These are phyloP conservation scores for Pocillopora verrucosa DNA, from an alignment of 64 coral and sea anemone genomes.

Conservation along the genomic window DNA sequence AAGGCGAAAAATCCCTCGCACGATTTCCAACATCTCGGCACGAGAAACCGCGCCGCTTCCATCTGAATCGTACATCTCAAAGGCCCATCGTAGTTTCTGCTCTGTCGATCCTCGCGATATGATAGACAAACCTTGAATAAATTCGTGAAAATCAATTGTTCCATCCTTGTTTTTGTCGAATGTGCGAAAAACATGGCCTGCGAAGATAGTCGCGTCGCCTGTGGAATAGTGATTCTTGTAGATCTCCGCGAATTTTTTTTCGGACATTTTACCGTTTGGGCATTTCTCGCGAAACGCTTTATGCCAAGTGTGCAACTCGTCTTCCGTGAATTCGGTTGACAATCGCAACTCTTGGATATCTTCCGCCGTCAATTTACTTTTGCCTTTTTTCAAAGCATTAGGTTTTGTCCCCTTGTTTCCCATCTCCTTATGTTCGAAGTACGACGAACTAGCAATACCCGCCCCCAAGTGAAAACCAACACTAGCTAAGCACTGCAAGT, in stretches of 20 bases:
- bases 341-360: slow-evolving; percentile 79
- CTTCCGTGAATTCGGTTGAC: slow-evolving; percentile 82
- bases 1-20: slow-evolving; percentile 81
- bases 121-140: slow-evolving; percentile 85
- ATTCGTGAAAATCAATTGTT: slow-evolving; percentile 88
- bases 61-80: slow-evolving; percentile 90
- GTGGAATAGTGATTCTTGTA: slow-evolving; percentile 78
- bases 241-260: slow-evolving; percentile 86
- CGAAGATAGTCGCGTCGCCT: slow-evolving; percentile 80
- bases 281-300: slow-evolving; percentile 90
- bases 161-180: slow-evolving; percentile 94
- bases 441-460: not conserved
- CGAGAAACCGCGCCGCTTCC: slow-evolving; percentile 74
- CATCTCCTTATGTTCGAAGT: slow-evolving; percentile 10
- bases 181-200: slow-evolving; percentile 89
- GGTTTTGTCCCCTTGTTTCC: slow-evolving; percentile 20
- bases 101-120: slow-evolving; percentile 80
- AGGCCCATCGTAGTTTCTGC: slow-evolving; percentile 88
- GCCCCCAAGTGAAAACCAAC: not conserved
- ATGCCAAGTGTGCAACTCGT: slow-evolving; percentile 78
- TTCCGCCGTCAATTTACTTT: slow-evolving; percentile 62
- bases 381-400: slow-evolving; percentile 21
- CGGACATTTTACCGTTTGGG: slow-evolving; percentile 84
- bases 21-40: slow-evolving; percentile 89
- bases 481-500: slow-evolving; percentile 6